Conservation (phyloP, 2,113 vertebrate genomes). For the Oostethus manadensis region DNA sequence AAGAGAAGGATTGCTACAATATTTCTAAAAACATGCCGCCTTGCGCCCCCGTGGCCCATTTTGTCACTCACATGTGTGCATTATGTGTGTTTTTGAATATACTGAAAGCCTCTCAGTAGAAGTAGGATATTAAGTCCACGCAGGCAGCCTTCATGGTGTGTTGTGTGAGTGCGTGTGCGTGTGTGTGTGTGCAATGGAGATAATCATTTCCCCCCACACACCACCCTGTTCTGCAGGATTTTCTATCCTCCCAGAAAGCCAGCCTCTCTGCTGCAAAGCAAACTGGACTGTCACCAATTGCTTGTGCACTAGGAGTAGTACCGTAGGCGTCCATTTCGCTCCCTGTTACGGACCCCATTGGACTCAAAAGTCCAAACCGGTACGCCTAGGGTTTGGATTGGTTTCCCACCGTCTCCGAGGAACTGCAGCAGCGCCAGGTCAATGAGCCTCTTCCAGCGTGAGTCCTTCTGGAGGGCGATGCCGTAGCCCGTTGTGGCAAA, state of each 20-base stretch:
- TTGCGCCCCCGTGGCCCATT: background rate
- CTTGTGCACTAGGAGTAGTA: background rate
- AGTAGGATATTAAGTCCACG: slow-evolving; percentile 59
- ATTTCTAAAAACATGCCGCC: background rate
- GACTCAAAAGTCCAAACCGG: background rate
- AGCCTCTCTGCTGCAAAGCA: slow-evolving; percentile 33
- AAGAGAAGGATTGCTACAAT: background rate
- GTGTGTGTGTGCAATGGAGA: slow-evolving; percentile 25
- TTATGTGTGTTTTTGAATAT: slow-evolving; percentile 12
- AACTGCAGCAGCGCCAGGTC: slow-evolving; percentile 95
- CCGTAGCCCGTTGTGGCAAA: slow-evolving; percentile 96
- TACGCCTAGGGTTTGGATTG: background rate
- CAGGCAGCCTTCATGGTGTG: slow-evolving; percentile 23
- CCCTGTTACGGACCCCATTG: background rate
- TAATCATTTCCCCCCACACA: slow-evolving; percentile 40
- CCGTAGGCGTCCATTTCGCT: background rate
- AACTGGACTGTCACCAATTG: slow-evolving; percentile 33
- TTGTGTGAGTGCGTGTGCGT: slow-evolving; percentile 17
- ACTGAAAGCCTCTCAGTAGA: slow-evolving; percentile 38
- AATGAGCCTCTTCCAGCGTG: slow-evolving; percentile 89
- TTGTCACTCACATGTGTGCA: slow-evolving; percentile 35
- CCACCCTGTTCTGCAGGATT: slow-evolving; percentile 53
- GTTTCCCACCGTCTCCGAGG: slow-evolving; percentile 84
- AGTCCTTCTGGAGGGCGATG: slow-evolving; percentile 94
- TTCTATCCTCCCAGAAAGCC: slow-evolving; percentile 54